A percentile compares a stretch with the other conserved stretches of the same genome.
Evolutionary conservation across 2,888 invertebrate species (phyloP).

Genomic region (Sesia apiformis): DNA sequence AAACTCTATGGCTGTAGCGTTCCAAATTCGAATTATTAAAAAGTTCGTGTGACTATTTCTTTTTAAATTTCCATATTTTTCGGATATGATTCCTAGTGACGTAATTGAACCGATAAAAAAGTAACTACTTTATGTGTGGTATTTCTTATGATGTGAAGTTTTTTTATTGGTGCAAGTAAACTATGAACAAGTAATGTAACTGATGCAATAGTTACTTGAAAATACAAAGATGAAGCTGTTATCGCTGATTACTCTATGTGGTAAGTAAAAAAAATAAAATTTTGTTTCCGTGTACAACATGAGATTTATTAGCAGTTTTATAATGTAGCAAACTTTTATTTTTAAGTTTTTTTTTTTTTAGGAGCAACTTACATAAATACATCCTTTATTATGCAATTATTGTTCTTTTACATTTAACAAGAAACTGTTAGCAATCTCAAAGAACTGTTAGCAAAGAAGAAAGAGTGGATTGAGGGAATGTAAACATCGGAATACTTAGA

Average conservation of each 20-base stretch:
- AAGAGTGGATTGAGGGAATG: too few species aligned
- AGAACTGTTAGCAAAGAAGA: too few species aligned
- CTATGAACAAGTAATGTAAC: slow-evolving; percentile 7
- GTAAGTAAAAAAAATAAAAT: slow-evolving; percentile 31
- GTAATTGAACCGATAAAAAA: not conserved
- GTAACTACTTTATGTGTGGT: not conserved
- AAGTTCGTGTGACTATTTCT: not conserved
- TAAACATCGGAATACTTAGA: too few species aligned
- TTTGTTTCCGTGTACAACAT: too few species aligned
- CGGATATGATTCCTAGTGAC: not conserved
- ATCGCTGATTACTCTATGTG: slow-evolving; percentile 49
- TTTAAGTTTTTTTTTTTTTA: too few species aligned
- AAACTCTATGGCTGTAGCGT: not conserved
- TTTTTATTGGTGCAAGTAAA: slow-evolving; percentile 16
- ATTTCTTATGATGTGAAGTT: slow-evolving; percentile 31
- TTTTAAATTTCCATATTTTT: not conserved
- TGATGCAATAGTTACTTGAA: slow-evolving; percentile 25
- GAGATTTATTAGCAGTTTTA: too few species aligned
- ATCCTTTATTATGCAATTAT: too few species aligned
- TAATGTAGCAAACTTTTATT: too few species aligned
- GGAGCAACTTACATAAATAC: too few species aligned
- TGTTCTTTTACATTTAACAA: too few species aligned
- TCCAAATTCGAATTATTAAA: not conserved
- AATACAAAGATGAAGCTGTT: slow-evolving; percentile 53
- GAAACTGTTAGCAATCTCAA: too few species aligned